These are phyloP conservation scores for Eulemur macaco DNA, from an alignment of 2,113 vertebrate genomes.

Conservation along the genomic window DNA sequence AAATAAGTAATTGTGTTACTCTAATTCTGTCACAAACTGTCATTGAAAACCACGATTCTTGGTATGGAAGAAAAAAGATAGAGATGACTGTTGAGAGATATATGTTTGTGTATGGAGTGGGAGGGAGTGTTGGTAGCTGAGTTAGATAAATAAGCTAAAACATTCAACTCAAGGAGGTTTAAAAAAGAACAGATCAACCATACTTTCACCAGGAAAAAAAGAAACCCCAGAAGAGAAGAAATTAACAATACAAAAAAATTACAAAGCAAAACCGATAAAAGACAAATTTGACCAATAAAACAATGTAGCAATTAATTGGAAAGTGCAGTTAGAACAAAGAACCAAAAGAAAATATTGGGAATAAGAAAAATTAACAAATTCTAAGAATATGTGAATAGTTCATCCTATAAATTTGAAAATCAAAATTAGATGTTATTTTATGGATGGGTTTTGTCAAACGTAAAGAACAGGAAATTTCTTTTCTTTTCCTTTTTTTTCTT, in stretches of 20 bases:
- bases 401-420: not conserved
- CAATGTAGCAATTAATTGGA: not conserved
- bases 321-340: conserved; percentile 19
- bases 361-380: conserved; percentile 26
- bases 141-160: conserved; percentile 19
- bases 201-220: not conserved
- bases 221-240: not conserved
- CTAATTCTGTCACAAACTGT: not conserved
- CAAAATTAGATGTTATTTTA: not conserved
- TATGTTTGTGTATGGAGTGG: not conserved
- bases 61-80: not conserved
- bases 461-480: not conserved
- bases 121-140: not conserved
- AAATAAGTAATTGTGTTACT: not conserved
- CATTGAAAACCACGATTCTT: not conserved
- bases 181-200: not conserved
- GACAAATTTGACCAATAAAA: not conserved
- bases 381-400: not conserved
- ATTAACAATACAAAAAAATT: conserved; percentile 4
- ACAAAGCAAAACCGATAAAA: not conserved
- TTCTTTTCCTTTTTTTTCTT: too few relatives aligned
- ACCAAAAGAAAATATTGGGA: not conserved
- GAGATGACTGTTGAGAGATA: not conserved
- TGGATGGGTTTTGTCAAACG: not conserved
- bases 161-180: not conserved